Conservation (phyloP, 2,113 vertebrate species). For the Thymallus thymallus region DNA sequence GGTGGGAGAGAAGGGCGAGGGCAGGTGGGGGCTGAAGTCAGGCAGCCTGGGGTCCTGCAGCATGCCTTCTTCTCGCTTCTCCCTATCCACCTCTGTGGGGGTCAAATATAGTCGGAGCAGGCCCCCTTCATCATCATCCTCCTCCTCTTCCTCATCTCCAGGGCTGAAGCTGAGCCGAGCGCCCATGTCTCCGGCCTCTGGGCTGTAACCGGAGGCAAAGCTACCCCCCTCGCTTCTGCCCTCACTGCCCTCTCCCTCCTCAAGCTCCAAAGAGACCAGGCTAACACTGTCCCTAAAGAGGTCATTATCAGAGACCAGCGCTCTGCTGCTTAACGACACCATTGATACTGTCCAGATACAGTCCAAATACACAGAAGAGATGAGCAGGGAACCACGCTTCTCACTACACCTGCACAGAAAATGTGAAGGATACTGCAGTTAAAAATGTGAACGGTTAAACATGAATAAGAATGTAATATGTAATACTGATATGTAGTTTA, state of each 20-base stretch:
- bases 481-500: too few relatives aligned
- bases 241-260: slow-evolving; percentile 50
- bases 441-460: too few relatives aligned
- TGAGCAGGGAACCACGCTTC: slow-evolving; percentile 20
- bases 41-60: slow-evolving; percentile 68
- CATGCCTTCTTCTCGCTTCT: slow-evolving; percentile 3
- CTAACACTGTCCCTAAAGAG: slow-evolving; percentile 59
- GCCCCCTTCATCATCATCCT: slow-evolving; percentile 36
- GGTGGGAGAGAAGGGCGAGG: slow-evolving; percentile 79
- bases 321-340: slow-evolving; percentile 83
- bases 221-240: slow-evolving; percentile 56
- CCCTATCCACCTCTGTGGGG: slow-evolving; percentile 31
- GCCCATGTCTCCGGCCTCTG: slow-evolving; percentile 41
- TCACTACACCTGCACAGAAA: slow-evolving; percentile 47
- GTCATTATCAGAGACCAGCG: slow-evolving; percentile 69
- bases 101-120: slow-evolving; percentile 53
- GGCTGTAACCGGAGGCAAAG: slow-evolving; percentile 64
- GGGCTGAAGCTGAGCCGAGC: slow-evolving; percentile 53
- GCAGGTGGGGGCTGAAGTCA: slow-evolving; percentile 70
- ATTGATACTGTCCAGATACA: slow-evolving; percentile 69
- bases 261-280: slow-evolving; percentile 56
- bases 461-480: too few relatives aligned
- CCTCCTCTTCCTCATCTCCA: slow-evolving; percentile 42
- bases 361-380: slow-evolving; percentile 27
- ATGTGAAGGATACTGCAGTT: not conserved